phyloP scores from a whole-genome alignment of 2,113 vertebrate genomes.

The Struthidea cinerea region DNA sequence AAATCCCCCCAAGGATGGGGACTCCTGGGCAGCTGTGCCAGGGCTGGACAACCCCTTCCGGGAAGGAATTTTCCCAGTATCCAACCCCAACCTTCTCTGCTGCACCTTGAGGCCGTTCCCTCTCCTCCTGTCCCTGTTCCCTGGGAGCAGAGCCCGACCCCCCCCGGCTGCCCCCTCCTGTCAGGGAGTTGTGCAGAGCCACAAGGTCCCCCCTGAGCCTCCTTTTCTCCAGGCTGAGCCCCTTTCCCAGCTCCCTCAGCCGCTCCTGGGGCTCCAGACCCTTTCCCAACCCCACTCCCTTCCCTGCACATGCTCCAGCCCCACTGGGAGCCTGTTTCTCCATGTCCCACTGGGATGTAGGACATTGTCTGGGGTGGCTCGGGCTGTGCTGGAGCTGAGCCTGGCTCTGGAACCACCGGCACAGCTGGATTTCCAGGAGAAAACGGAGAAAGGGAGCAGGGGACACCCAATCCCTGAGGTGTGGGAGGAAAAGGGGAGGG shows the following conservation, averaged over 20 bases:
- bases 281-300: background rate
- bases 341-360: background rate
- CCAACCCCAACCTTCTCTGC: too few relatives aligned
- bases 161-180: background rate
- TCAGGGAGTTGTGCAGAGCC: background rate
- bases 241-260: background rate
- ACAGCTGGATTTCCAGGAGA: background rate
- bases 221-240: background rate
- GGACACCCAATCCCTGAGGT: background rate
- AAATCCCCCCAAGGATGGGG: background rate
- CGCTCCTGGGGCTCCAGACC: background rate
- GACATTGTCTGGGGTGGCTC: background rate
- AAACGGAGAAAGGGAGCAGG: rapidly evolving
- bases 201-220: background rate
- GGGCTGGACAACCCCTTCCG: background rate
- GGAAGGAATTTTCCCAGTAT: background rate
- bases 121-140: background rate
- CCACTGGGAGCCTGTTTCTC: background rate
- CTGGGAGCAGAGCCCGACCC: background rate
- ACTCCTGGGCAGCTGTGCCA: background rate
- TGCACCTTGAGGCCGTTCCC: background rate
- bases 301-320: background rate
- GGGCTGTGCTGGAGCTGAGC: background rate
- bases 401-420: background rate
- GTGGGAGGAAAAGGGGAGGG: background rate